Base-by-base conservation (phyloP, 2,113 vertebrate genomes). In the Ictidomys tridecemlineatus region DNA sequence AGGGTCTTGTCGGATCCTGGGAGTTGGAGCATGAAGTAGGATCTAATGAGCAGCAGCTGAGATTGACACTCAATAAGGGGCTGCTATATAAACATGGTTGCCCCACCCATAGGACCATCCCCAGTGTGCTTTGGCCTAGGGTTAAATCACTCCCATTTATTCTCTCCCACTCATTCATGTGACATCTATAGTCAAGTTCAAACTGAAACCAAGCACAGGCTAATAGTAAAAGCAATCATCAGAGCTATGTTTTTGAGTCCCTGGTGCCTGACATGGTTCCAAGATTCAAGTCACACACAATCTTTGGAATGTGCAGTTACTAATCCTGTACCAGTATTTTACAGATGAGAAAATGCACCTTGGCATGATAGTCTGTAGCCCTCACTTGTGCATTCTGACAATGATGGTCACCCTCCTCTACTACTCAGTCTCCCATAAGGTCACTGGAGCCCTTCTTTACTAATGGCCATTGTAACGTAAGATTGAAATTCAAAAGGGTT, bases 281-380 rank as follows among this genome's bases (percentile, higher is more conserved):
- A 58, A 63, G 77, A 74, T 82, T 69, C 42, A 53, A 86, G 48
- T 34, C 45, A 22, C 39, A 5, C 13, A 4, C 5, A 63, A 10
- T 53, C 48, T 79, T 90, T 65, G 18, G 72, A 91, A 82, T 34
- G 82, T 2, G 26, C 37, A 73, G 32, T 74, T 69, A 45, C 34
- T 73, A 61, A 93, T 70, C 56, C 53, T 51, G 51, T 85, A 34
- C 8, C n/a, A 56, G 32, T 26, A 1, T 85, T 56, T 86, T 87
- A 93, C 48, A 90, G 51, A 56, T n/a, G 20, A 72, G 42, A 85
- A 96, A 80, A 84, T 34, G 94, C 72, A 76, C 17, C 61, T 48
- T 48, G 73, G 61, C 12, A 11, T 77, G 18, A 76, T 37, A 42
- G 37, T 20, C 32, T 63, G 22, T 39, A 8, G 26, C 82, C 17